Evolutionary conservation across 2,888 invertebrate species (phyloP).

Genomic region (Eristalinus aeneus): DNA sequence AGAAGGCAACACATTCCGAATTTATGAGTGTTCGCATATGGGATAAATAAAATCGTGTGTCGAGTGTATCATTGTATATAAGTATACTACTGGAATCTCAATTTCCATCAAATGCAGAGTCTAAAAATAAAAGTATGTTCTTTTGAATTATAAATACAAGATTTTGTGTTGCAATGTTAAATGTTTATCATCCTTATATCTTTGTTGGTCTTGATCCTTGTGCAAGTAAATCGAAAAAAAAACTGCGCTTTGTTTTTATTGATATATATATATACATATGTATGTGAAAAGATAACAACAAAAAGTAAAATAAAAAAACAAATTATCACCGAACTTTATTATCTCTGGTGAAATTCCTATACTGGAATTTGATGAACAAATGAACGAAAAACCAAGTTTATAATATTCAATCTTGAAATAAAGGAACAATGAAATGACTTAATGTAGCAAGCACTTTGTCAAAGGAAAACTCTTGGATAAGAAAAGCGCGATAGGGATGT

Average conservation of each 20-base stretch:
- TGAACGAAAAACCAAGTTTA: not conserved
- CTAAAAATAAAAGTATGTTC: constrained; percentile 46
- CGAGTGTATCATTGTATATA: not conserved
- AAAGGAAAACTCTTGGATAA: not conserved
- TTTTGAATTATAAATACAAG: constrained; percentile 10
- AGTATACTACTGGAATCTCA: constrained; percentile 46
- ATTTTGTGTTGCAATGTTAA: not conserved
- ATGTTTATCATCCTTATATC: not conserved
- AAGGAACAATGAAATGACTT: not conserved
- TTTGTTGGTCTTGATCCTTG: not conserved
- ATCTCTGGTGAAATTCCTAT: constrained; percentile 28
- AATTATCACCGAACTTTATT: constrained; percentile 18
- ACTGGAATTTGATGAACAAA: constrained; percentile 16
- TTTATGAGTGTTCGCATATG: constrained; percentile 51
- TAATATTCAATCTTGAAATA: not conserved
- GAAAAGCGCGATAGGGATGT: not conserved
- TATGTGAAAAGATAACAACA: not conserved
- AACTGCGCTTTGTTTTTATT: not conserved
- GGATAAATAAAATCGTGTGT: constrained; percentile 29
- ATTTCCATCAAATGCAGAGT: constrained; percentile 49
- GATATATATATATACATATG: not conserved
- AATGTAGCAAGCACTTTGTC: not conserved
- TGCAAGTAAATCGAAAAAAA: constrained; percentile 5
- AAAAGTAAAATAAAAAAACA: not conserved
- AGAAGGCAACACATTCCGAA: constrained; percentile 42